A percentile compares a stretch with the other conserved stretches of the same genome.
phyloP scores from a whole-genome alignment of 1,140 invertebrate species.

The Papilio dardanus region DNA sequence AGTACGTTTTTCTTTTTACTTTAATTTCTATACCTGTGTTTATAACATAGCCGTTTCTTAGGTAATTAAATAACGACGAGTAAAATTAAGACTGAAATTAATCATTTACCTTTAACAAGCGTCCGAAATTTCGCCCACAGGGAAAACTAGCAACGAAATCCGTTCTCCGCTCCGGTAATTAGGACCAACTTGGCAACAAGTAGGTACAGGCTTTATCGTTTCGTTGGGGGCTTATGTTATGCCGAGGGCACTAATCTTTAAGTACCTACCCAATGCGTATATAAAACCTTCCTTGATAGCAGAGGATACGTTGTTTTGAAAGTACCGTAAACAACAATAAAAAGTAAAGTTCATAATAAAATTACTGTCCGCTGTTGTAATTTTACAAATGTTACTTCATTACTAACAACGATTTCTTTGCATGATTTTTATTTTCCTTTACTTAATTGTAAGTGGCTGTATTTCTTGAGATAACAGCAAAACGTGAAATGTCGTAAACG shows the following conservation, averaged over 20 bases:
- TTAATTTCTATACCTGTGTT: not conserved
- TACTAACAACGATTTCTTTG: not conserved
- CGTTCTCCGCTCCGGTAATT: conserved; percentile 59
- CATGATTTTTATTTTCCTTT: too few species aligned
- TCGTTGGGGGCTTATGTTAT: conserved; percentile 17
- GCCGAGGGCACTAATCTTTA: conserved; percentile 41
- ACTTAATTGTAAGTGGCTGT: too few species aligned
- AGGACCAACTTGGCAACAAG: conserved; percentile 61
- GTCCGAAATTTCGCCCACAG: conserved; percentile 55
- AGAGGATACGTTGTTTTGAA: not conserved
- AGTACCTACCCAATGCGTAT: conserved; percentile 6
- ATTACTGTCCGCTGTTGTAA: too few species aligned
- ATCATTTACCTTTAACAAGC: conserved; percentile 59
- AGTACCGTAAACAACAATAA: not conserved
- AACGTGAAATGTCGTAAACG: too few species aligned
- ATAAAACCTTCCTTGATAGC: not conserved
- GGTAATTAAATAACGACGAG: not conserved
- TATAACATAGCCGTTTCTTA: not conserved
- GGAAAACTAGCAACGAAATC: conserved; percentile 54
- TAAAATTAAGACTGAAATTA: conserved; percentile 47
- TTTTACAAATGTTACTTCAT: not conserved
- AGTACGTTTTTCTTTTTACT: not conserved
- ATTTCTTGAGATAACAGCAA: too few species aligned
- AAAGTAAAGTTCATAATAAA: not conserved
- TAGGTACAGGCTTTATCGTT: conserved; percentile 41